Conservation (phyloP, 1,140 invertebrate genomes). For the Trichonephila inaurata region DNA sequence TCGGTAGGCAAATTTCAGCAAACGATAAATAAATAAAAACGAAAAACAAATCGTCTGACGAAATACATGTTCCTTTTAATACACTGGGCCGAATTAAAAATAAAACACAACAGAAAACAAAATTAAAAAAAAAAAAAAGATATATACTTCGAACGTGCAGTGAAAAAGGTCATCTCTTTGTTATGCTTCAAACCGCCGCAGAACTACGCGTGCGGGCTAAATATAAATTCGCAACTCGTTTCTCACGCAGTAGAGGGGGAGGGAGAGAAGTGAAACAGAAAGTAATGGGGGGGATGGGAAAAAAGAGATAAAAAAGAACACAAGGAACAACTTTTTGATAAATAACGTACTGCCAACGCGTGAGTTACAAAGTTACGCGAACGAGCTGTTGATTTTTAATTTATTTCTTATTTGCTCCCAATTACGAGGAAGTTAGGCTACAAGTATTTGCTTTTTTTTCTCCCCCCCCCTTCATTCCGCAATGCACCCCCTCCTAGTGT, state of each 20-base stretch:
- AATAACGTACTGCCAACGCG: slow-evolving; percentile 22
- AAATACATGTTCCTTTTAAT: background rate
- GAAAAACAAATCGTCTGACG: background rate
- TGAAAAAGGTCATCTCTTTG: slow-evolving; percentile 34
- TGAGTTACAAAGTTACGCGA: slow-evolving; percentile 32
- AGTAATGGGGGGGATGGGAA: background rate
- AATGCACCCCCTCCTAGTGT: background rate
- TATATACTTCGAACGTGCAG: background rate
- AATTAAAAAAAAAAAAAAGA: background rate
- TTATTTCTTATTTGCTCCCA: slow-evolving; percentile 41
- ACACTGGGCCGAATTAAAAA: background rate
- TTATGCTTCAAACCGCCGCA: slow-evolving; percentile 19
- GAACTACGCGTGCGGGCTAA: slow-evolving; percentile 30
- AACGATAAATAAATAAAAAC: background rate
- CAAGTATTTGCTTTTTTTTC: background rate
- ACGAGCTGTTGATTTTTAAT: slow-evolving; percentile 47
- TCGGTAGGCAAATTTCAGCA: background rate
- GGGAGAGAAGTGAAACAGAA: background rate
- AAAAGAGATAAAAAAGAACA: slow-evolving; percentile 20
- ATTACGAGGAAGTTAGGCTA: slow-evolving; percentile 26
- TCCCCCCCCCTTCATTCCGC: background rate
- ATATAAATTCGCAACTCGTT: slow-evolving; percentile 42
- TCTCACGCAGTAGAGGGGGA: background rate
- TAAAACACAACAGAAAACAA: background rate
- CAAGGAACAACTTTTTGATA: slow-evolving; percentile 45